Conservation (phyloP, 2,113 vertebrate species). For the Sturnira hondurensis region DNA sequence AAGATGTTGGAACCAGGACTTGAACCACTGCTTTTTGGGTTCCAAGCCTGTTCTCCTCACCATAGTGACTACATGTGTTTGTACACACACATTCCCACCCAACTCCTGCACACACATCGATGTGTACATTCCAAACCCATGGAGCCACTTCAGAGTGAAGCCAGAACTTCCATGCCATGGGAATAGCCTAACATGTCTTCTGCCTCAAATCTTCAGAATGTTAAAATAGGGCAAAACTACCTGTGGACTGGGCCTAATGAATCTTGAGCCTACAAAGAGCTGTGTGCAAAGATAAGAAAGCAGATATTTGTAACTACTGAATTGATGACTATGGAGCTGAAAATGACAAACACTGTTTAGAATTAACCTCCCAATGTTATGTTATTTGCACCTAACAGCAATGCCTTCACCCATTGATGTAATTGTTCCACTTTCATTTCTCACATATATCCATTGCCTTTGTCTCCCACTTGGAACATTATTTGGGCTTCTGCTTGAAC, state of each 20-base stretch:
- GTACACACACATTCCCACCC: background rate
- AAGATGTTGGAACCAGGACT: background rate
- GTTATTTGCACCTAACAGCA: background rate
- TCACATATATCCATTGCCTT: background rate
- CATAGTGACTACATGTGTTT: background rate
- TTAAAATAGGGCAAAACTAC: background rate
- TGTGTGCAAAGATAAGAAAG: background rate
- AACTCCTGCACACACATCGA: too few relatives aligned
- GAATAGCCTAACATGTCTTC: background rate
- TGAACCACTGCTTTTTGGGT: background rate
- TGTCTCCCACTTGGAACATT: background rate
- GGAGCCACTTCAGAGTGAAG: background rate
- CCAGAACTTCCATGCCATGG: background rate
- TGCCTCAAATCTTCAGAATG: background rate
- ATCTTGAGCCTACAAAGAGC: background rate
- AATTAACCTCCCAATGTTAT: background rate
- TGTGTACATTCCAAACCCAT: background rate
- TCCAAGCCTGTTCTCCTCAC: background rate
- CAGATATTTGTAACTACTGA: background rate
- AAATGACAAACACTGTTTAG: background rate
- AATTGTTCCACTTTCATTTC: background rate
- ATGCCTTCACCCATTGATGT: background rate
- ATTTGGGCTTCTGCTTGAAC: background rate
- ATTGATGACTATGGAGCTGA: background rate
- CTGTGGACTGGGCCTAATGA: background rate